Conservation (phyloP, 1,140 invertebrate genomes). For the Gonatopus flavifemur region DNA sequence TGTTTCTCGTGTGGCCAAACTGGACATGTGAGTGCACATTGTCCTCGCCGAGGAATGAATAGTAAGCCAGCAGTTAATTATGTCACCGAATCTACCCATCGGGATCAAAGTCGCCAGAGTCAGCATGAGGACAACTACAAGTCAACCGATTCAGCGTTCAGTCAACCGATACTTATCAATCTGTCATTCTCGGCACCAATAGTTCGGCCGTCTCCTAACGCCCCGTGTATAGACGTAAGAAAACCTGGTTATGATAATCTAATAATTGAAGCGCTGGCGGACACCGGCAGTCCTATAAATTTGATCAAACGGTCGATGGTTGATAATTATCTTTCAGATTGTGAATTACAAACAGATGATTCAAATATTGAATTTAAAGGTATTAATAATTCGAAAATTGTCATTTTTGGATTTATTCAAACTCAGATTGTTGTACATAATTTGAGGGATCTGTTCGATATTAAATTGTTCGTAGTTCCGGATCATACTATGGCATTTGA, state of each 20-base stretch:
- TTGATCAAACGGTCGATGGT: background rate
- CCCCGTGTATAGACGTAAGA: background rate
- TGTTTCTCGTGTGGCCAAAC: background rate
- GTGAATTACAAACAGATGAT: background rate
- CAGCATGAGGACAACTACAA: no score
- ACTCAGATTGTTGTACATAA: background rate
- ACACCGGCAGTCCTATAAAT: background rate
- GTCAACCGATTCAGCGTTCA: no score
- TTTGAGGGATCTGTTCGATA: background rate
- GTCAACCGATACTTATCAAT: no score
- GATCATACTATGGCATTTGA: background rate
- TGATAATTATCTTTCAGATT: background rate
- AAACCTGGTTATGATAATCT: background rate
- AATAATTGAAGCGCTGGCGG: background rate
- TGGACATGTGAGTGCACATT: background rate
- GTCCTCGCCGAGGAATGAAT: background rate
- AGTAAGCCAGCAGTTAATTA: background rate
- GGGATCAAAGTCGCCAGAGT: background rate
- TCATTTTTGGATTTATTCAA: background rate
- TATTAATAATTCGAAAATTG: background rate
- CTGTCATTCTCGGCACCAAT: background rate
- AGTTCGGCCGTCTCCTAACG: background rate
- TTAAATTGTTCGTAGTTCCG: background rate
- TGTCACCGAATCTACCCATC: background rate
- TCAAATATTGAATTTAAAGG: background rate